Base-by-base conservation (phyloP, 1,140 invertebrate species). In the Papilio machaon region DNA sequence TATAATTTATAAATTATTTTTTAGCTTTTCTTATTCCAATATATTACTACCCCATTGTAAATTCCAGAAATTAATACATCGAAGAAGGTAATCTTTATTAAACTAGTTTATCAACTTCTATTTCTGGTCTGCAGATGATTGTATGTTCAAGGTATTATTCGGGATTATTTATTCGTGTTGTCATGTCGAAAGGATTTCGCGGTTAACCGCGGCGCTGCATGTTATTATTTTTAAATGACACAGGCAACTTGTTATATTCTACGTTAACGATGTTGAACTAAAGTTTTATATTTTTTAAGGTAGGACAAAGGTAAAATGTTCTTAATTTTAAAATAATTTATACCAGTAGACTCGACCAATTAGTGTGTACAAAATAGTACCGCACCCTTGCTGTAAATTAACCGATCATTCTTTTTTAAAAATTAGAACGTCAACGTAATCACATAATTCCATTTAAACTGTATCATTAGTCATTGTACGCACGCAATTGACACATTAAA, bases 401-500 rank as follows among this genome's bases (percentile, higher is more conserved):
- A 67, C 23, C 64, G 13, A 67, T 67, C 23, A 35, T 67, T 67
- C 64, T 67, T 67, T 67, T 67, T 67, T 67, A 17, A 67, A 64
- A 67, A 67, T 67, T 67, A 67, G 30, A 67, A 67, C 30, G 30
- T 67, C 64, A 67, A 67, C 64, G 10, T 30, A 76, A 76, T 76
- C 74, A 76, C 74, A 52, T 76, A 49, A 76, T 47, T 52, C 74
- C 74, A 76, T 76, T 76, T 76, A 49, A 52, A 30, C 74, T 81
- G 74, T 82, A 80, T 82, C 84, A 80, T 86, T 86, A 84, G 80
- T 82, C 78, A 82, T 82, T 81, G 82, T 83, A 80, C 70, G 80
- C 89, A 90, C 88, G 89, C 89, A 86, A 92, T 88, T 88, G 90
- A 90, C 86, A 91, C 87, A 91, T 90, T 91, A 90, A 85, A 85